Evolutionary conservation across 2,888 invertebrate genomes (phyloP).

Genomic region (Morinoia aosen): DNA sequence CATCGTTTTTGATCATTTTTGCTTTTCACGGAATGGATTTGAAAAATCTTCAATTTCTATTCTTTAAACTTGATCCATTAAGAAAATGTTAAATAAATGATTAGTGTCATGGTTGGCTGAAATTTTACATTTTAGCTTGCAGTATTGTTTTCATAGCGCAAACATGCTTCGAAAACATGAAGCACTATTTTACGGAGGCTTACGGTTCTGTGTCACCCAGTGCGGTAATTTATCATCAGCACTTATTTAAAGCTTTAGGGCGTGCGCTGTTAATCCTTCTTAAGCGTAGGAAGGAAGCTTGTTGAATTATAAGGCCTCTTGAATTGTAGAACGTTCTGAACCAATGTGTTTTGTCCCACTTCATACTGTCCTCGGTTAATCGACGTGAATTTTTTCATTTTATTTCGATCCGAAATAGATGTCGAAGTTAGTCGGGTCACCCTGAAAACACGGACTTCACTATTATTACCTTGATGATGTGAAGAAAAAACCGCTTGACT

Average conservation of each 20-base stretch:
- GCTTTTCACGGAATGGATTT: not conserved
- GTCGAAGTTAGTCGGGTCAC: not conserved
- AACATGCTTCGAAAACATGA: not conserved
- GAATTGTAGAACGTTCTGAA: not conserved
- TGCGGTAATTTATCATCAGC: not conserved
- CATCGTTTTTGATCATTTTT: not conserved
- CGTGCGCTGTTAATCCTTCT: not conserved
- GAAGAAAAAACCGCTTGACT: not conserved
- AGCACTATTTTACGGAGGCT: not conserved
- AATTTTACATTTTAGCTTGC: not conserved
- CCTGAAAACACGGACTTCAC: not conserved
- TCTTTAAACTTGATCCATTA: not conserved
- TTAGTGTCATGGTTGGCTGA: not conserved
- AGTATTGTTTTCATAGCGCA: not conserved
- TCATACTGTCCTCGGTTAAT: too few relatives aligned
- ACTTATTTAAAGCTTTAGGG: not conserved
- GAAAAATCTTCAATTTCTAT: not conserved
- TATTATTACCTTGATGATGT: not conserved
- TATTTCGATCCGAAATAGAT: not conserved
- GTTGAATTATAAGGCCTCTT: not conserved
- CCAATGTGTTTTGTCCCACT: too few relatives aligned
- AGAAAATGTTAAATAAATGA: not conserved
- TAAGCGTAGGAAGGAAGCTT: not conserved
- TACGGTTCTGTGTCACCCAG: not conserved
- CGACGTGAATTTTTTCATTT: not conserved